Base-by-base conservation (phyloP, 2,888 invertebrate genomes). In the Caenorhabditis panamensis region DNA sequence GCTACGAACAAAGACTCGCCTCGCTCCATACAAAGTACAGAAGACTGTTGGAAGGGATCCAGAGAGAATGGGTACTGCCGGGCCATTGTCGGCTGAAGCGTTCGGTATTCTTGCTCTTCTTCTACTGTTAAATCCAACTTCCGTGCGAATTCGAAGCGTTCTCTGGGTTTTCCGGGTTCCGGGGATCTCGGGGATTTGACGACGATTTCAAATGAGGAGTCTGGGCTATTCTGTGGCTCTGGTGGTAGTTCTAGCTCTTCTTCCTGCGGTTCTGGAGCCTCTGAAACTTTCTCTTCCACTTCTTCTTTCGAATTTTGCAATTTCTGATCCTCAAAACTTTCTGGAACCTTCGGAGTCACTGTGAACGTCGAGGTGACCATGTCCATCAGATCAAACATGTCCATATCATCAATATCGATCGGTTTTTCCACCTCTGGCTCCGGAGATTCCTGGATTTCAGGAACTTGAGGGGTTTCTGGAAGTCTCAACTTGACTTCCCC, bases 41-140 rank as follows among this genome's bases (percentile, higher is more conserved):
- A 97, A 28, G 95, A 95, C 92, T 99, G 97, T 91, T 99, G 99
- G 91, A 99, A 99, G 26, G 94, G 95, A 92, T 99, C 99, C 89
- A 98, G 93, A 89, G 96, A 95, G 92, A 99, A 99, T 1, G 95
- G 94, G 62, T 88, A 91, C 90, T 85, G 63, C 68, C 77, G 80
- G 9, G 85, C 87, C 86, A 87, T 85, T 9, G 71, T 76, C 2
- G 78, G 79, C 44, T 77, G 16, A 11, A 87, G 13, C 11, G 64
- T 36, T 13, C 54, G 37, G 59, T 84, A 87, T 24, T 84, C 87
- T 1, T 73, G 64, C 13, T 79, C 75, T 54, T 78, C 67, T 16
- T 71, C 76, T 2, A 31, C n/a, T 2, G 36, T 77, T 44, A 82
- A 61, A 11, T 66, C 69, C 20, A 87, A 24, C 51, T 59, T 68